A percentile compares a stretch with the other conserved stretches of the same genome.
phyloP scores from a whole-genome alignment of 2,888 invertebrate genomes.

The Eilema sororculum region DNA sequence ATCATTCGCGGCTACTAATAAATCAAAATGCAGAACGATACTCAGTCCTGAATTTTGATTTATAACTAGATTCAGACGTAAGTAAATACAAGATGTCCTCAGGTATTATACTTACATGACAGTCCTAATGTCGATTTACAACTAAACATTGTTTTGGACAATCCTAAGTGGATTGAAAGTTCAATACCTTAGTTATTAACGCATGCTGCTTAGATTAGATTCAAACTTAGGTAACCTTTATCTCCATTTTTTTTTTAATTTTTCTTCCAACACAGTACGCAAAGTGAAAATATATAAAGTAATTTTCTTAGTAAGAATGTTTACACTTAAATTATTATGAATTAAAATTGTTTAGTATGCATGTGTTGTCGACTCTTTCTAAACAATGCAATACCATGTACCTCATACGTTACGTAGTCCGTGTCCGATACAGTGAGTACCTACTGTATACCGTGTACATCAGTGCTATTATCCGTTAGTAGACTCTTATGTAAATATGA shows the following conservation, averaged over 20 bases:
- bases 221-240: neutral
- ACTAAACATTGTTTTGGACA: no score
- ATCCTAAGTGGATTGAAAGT: neutral
- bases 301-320: neutral
- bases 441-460: neutral
- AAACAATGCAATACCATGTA: constrained; percentile 1
- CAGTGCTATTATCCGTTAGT: neutral
- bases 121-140: no score
- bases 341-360: neutral
- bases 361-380: neutral
- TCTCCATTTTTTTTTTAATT: neutral
- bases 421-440: neutral
- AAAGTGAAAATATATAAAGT: neutral
- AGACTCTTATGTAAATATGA: neutral
- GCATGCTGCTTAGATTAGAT: neutral
- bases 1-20: neutral
- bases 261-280: neutral
- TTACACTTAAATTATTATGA: neutral
- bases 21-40: no score
- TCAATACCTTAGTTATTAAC: neutral
- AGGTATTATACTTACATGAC: no score
- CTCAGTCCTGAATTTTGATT: no score
- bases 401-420: neutral
- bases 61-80: no score
- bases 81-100: no score